A percentile compares a stretch with the other conserved stretches of the same genome.
Conservation (phyloP, 1,140 invertebrate genomes). For the Calliphora vicina region DNA sequence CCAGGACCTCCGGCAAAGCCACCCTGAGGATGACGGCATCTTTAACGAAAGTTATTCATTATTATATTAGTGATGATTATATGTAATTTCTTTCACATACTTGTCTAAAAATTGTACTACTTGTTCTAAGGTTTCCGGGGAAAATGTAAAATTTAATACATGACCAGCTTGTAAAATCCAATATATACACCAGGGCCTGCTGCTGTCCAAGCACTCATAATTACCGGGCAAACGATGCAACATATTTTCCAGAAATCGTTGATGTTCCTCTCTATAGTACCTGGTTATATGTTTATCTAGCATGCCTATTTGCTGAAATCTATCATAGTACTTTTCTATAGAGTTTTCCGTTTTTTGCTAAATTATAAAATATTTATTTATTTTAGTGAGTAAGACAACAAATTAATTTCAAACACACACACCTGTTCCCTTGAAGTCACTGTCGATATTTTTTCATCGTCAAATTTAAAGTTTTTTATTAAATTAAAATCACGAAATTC, state of each 20-base stretch:
- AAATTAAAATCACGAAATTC: conserved; percentile 51
- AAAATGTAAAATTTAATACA: conserved; percentile 77
- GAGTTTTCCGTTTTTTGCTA: conserved; percentile 73
- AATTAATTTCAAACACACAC: conserved; percentile 40
- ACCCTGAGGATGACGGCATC: conserved; percentile 82
- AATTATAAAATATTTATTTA: neutral
- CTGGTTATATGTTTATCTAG: conserved; percentile 69
- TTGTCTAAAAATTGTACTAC: conserved; percentile 74
- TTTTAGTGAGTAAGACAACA: neutral
- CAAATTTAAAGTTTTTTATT: conserved; percentile 56
- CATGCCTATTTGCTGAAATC: conserved; percentile 67
- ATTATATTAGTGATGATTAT: too few species aligned
- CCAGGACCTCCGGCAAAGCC: conserved; percentile 95
- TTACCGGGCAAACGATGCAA: conserved; percentile 72
- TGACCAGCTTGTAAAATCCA: conserved; percentile 94
- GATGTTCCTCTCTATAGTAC: conserved; percentile 73
- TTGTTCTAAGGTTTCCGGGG: conserved; percentile 71
- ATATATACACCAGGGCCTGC: conserved; percentile 93
- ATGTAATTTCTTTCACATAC: conserved; percentile 39
- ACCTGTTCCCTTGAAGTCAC: conserved; percentile 70
- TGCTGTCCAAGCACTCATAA: conserved; percentile 90
- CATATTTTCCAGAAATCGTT: conserved; percentile 74
- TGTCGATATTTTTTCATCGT: conserved; percentile 65
- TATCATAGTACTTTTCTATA: conserved; percentile 71
- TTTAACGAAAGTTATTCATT: conserved; percentile 48